These are phyloP conservation scores for Epizoanthus rinbou DNA, from an alignment of 92 coral and sea anemone species.

Conservation along the genomic window DNA sequence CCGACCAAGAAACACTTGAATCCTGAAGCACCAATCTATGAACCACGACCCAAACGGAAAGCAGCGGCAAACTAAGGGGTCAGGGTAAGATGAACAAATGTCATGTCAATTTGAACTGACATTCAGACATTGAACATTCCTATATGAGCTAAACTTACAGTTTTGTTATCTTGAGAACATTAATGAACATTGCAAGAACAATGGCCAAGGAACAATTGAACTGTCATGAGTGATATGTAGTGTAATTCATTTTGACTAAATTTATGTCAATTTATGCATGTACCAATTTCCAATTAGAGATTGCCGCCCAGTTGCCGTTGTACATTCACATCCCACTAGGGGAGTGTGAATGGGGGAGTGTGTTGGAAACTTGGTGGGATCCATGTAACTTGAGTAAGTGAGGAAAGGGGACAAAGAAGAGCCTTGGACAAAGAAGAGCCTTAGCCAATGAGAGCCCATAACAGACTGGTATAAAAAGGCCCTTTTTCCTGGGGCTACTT, in stretches of 20 bases:
- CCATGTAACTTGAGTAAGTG: neutral
- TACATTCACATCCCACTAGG: constrained; percentile 9
- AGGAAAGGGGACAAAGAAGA: too few species aligned
- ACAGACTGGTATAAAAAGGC: too few species aligned
- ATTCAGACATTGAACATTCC: neutral
- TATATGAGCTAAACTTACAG: too few species aligned
- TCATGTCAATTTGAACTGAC: neutral
- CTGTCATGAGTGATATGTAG: too few species aligned
- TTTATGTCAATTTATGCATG: too few species aligned
- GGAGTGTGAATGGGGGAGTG: constrained; percentile 26
- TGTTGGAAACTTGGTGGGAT: neutral
- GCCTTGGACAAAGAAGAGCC: too few species aligned
- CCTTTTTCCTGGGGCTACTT: too few species aligned
- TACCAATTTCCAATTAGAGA: neutral
- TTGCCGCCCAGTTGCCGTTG: neutral
- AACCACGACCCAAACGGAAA: constrained; percentile 22
- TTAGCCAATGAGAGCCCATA: too few species aligned
- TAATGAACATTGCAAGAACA: too few species aligned
- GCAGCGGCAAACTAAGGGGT: constrained; percentile 33
- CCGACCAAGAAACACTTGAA: constrained; percentile 11
- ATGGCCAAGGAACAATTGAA: too few species aligned
- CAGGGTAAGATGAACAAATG: constrained; percentile 10
- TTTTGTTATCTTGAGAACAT: too few species aligned
- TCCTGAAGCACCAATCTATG: constrained; percentile 29
- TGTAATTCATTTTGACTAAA: too few species aligned